Percentiles rank a stretch among this genome's conserved stretches.
phyloP scores from a whole-genome alignment of 2,113 vertebrate genomes.

The Argyrosomus japonicus region DNA sequence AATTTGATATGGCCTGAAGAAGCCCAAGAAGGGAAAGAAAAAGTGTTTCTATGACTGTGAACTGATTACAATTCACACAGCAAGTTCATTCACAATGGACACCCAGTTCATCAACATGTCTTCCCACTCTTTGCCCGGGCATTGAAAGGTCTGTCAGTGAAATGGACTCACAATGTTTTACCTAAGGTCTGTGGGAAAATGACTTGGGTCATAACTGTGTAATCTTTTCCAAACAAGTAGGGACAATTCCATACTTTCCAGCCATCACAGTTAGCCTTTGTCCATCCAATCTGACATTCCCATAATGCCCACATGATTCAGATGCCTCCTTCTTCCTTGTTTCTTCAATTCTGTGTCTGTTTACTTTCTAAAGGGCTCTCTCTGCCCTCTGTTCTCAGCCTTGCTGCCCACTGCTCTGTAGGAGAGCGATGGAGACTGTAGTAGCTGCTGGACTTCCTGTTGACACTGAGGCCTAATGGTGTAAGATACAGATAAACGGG shows the following conservation, averaged over 20 bases:
- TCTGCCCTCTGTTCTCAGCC: conserved; percentile 82
- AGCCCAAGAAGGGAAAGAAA: conserved; percentile 33
- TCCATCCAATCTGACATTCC: conserved; percentile 88
- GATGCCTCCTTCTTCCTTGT: conserved; percentile 96
- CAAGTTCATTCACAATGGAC: conserved; percentile 76
- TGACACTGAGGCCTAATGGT: conserved; percentile 39
- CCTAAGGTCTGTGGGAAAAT: conserved; percentile 88
- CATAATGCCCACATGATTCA: conserved; percentile 94
- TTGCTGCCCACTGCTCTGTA: conserved; percentile 85
- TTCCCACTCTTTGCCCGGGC: conserved; percentile 74
- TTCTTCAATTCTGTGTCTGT: conserved; percentile 98
- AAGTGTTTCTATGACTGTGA: conserved; percentile 42
- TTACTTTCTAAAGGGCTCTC: conserved; percentile 93
- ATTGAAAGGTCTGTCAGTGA: conserved; percentile 81
- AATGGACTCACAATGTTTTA: conserved; percentile 78
- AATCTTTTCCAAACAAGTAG: conserved; percentile 77
- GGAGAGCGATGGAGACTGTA: conserved; percentile 82
- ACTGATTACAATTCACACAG: conserved; percentile 71
- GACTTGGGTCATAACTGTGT: conserved; percentile 75
- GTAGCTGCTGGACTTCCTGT: conserved; percentile 62
- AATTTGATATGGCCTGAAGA: conserved; percentile 38
- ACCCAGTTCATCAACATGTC: conserved; percentile 75
- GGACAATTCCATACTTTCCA: conserved; percentile 83
- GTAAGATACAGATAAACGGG: not conserved
- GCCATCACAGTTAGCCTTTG: conserved; percentile 84